Conservation (phyloP, 2,888 invertebrate genomes). For the Gortyna flavago region DNA sequence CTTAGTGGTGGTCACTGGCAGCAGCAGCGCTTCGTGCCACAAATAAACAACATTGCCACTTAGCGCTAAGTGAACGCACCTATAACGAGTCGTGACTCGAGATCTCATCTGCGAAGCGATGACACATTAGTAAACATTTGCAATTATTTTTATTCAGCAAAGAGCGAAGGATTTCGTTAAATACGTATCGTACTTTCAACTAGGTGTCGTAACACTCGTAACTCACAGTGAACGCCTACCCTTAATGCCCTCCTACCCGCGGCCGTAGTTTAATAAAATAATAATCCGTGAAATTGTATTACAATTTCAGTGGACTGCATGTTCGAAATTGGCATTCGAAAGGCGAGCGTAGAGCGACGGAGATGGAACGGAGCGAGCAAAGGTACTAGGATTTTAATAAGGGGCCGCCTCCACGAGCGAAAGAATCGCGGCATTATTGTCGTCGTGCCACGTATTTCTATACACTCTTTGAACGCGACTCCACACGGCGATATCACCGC, state of each 20-base stretch:
- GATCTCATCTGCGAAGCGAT: slow-evolving; percentile 19
- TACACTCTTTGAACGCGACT: too few relatives aligned
- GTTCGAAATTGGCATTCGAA: slow-evolving; percentile 4
- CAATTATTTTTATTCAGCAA: slow-evolving; percentile 14
- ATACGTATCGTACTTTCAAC: slow-evolving; percentile 28
- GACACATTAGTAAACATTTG: slow-evolving; percentile 31
- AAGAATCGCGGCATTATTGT: too few relatives aligned
- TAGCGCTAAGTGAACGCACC: slow-evolving; percentile 31
- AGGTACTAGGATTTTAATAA: slow-evolving; percentile 6
- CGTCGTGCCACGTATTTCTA: too few relatives aligned
- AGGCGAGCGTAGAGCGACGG: neutral
- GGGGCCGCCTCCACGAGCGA: too few relatives aligned
- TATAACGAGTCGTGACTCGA: slow-evolving; percentile 23
- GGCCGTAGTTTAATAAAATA: slow-evolving; percentile 26
- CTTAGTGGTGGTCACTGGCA: slow-evolving; percentile 15
- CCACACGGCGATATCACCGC: too few relatives aligned
- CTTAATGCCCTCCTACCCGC: slow-evolving; percentile 31
- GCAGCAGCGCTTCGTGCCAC: slow-evolving; percentile 4
- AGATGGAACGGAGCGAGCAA: neutral
- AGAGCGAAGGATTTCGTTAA: slow-evolving; percentile 2
- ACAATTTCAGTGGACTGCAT: slow-evolving; percentile 22
- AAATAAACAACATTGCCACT: slow-evolving; percentile 26
- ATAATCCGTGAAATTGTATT: slow-evolving; percentile 41
- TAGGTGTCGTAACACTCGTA: slow-evolving; percentile 43
- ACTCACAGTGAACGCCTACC: slow-evolving; percentile 26